Evolutionary conservation across 2,888 invertebrate species (phyloP).

Genomic region (Napeogenes sylphis): DNA sequence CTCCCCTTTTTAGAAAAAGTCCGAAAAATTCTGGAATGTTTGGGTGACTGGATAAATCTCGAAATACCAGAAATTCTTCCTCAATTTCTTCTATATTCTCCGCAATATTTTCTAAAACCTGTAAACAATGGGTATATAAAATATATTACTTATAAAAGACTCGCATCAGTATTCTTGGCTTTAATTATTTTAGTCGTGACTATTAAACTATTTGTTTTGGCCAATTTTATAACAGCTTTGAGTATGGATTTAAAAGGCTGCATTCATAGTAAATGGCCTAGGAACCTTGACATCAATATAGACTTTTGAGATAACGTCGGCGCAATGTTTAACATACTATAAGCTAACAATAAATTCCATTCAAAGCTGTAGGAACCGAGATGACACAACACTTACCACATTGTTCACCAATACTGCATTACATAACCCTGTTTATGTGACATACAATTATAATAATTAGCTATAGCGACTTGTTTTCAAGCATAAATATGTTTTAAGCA

Average conservation of each 20-base stretch:
- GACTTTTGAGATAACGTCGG: constrained; percentile 56
- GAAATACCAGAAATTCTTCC: constrained; percentile 85
- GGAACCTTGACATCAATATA: constrained; percentile 67
- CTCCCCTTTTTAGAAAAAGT: constrained; percentile 81
- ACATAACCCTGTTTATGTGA: background rate
- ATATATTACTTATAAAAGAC: background rate
- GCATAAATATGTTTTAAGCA: no score
- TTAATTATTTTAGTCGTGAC: constrained; percentile 13
- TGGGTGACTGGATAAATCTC: constrained; percentile 84
- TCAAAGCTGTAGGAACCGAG: constrained; percentile 30
- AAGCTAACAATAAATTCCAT: constrained; percentile 56
- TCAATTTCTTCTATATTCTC: constrained; percentile 91
- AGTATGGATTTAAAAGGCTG: constrained; percentile 45
- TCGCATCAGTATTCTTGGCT: background rate
- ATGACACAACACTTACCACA: constrained; percentile 11
- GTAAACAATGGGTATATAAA: constrained; percentile 23
- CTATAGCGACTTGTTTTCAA: no score
- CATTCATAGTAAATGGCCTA: constrained; percentile 54
- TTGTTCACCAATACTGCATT: constrained; percentile 2
- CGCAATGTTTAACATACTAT: constrained; percentile 57
- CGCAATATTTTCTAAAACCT: constrained; percentile 86
- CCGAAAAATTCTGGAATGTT: constrained; percentile 88
- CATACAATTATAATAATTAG: background rate
- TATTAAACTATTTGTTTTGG: constrained; percentile 15
- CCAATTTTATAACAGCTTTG: constrained; percentile 30